Percentiles rank a stretch among this genome's conserved stretches.
Conservation (phyloP, 2,113 vertebrate genomes). For the Cyphomyrus plagiostoma region DNA sequence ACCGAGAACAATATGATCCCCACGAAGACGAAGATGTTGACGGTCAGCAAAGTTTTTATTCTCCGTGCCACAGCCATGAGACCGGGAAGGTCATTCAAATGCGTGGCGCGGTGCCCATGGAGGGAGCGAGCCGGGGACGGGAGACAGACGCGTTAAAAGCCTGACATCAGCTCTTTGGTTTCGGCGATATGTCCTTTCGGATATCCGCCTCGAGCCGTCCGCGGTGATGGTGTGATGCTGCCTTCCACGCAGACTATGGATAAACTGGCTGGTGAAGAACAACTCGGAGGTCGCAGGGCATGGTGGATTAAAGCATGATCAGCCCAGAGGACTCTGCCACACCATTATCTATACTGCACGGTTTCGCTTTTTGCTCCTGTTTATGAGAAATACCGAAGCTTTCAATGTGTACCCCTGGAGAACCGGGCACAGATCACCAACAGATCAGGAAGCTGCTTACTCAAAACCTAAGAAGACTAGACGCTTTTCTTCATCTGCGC, state of each 20-base stretch:
- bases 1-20: constrained; percentile 94
- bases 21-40: constrained; percentile 93
- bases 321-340: background rate
- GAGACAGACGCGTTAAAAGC: background rate
- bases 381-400: background rate
- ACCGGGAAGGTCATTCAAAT: constrained; percentile 39
- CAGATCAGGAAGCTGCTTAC: background rate
- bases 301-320: background rate
- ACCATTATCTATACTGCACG: background rate
- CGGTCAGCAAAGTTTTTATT: constrained; percentile 98
- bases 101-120: background rate
- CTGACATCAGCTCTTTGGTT: background rate
- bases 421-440: background rate
- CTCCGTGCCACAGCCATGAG: constrained; percentile 96
- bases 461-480: background rate
- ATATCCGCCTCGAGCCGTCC: background rate
- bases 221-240: background rate
- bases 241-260: background rate
- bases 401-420: background rate
- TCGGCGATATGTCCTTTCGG: background rate
- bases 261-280: background rate
- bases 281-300: background rate
- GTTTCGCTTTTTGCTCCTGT: background rate
- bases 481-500: background rate
- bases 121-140: background rate